These are phyloP conservation scores for Engraulis encrasicolus DNA, from an alignment of 2,113 vertebrate species.

Conservation along the genomic window DNA sequence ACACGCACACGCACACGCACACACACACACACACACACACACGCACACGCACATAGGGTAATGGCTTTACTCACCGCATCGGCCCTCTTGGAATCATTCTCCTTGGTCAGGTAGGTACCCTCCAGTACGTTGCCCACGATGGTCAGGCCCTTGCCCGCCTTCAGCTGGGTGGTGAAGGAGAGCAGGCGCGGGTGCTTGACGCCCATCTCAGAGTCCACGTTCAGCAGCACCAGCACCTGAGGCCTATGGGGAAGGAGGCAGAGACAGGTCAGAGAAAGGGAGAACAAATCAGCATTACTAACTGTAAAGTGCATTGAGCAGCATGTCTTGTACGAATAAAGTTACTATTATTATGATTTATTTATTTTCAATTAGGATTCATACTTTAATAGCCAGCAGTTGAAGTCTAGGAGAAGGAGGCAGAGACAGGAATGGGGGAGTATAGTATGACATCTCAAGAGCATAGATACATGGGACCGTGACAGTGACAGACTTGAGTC, in stretches of 20 bases:
- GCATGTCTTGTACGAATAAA: too few species aligned
- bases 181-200: constrained; percentile 92
- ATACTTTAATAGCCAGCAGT: too few species aligned
- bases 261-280: too few species aligned
- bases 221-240: constrained; percentile 90
- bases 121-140: constrained; percentile 92
- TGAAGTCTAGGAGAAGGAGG: too few species aligned
- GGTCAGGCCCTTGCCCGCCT: constrained; percentile 94
- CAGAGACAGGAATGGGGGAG: too few species aligned
- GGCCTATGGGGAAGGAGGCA: constrained; percentile 73
- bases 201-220: constrained; percentile 80
- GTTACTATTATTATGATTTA: too few species aligned
- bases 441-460: too few species aligned
- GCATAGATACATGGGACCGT: too few species aligned
- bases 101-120: constrained; percentile 89
- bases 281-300: not conserved
- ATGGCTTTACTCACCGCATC: constrained; percentile 80
- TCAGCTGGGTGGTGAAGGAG: constrained; percentile 90
- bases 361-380: too few species aligned
- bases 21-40: not conserved
- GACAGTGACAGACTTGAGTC: not conserved
- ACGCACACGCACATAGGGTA: not conserved
- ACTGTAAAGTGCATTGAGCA: too few species aligned
- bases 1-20: not conserved
- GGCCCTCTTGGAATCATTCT: constrained; percentile 80